Conservation (phyloP, 1,140 invertebrate genomes). For the Camponotus vicinus region DNA sequence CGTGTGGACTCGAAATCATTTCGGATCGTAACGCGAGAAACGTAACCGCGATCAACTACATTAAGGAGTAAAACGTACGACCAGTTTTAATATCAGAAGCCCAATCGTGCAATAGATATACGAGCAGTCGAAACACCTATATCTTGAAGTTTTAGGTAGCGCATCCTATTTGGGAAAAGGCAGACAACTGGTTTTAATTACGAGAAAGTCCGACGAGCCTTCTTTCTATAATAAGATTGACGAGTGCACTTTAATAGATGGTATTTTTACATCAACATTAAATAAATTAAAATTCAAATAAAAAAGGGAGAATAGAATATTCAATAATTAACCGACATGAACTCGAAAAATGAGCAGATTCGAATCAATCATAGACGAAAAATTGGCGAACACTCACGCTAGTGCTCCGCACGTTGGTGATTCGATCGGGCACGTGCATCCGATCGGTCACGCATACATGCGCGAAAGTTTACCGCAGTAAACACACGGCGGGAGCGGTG, state of each 20-base stretch:
- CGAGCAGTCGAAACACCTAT: slow-evolving; percentile 5
- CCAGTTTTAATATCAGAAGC: slow-evolving; percentile 56
- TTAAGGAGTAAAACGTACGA: slow-evolving; percentile 48
- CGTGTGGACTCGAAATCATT: slow-evolving; percentile 63
- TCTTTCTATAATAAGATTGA: neutral
- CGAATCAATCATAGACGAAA: slow-evolving; percentile 19
- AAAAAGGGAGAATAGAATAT: neutral
- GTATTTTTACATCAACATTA: neutral
- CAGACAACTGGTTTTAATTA: slow-evolving; percentile 46
- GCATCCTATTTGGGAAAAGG: neutral
- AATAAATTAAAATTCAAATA: neutral
- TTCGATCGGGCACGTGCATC: slow-evolving; percentile 60
- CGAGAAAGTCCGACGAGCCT: neutral
- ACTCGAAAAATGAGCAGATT: slow-evolving; percentile 18
- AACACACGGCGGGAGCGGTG: slow-evolving; percentile 83
- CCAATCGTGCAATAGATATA: slow-evolving; percentile 36
- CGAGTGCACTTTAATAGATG: neutral
- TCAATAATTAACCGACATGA: neutral
- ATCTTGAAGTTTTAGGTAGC: slow-evolving; percentile 32
- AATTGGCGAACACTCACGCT: slow-evolving; percentile 18
- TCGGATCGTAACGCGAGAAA: slow-evolving; percentile 56
- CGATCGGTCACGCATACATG: slow-evolving; percentile 53
- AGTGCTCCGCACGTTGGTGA: slow-evolving; percentile 39
- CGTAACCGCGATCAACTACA: slow-evolving; percentile 60
- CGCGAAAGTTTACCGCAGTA: slow-evolving; percentile 75